Percentiles rank a stretch among this genome's conserved stretches.
Conservation (phyloP, 2,888 invertebrate genomes). For the Brenthis hecate region DNA sequence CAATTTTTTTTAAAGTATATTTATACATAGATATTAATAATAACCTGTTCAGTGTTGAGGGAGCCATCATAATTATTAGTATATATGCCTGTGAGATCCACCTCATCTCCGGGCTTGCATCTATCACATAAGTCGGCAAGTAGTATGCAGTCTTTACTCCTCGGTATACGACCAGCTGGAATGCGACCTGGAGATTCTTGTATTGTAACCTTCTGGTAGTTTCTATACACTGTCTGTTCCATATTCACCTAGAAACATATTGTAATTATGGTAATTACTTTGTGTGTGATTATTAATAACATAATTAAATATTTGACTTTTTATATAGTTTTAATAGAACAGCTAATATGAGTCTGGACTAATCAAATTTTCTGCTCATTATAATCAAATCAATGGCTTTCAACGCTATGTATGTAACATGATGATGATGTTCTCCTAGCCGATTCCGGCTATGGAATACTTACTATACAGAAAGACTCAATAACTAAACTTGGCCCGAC, state of each 20-base stretch:
- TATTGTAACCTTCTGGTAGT: slow-evolving; percentile 98
- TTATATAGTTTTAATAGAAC: no score
- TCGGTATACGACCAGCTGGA: slow-evolving; percentile 97
- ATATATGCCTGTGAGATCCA: slow-evolving; percentile 97
- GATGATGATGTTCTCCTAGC: no score
- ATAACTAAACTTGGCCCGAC: no score
- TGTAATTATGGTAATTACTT: neutral
- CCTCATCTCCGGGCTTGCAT: slow-evolving; percentile 99
- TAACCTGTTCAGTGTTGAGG: slow-evolving; percentile 93
- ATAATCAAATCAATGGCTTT: no score
- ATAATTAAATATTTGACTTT: no score
- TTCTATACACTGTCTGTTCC: slow-evolving; percentile 99
- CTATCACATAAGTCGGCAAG: slow-evolving; percentile 97
- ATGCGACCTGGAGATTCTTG: slow-evolving; percentile 99
- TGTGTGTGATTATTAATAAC: no score
- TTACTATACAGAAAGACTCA: no score
- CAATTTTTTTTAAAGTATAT: neutral
- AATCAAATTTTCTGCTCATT: no score
- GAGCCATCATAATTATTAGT: slow-evolving; percentile 99
- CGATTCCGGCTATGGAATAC: no score
- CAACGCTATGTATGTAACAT: no score
- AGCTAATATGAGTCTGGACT: no score
- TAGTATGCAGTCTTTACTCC: slow-evolving; percentile 98
- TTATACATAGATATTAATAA: no score
- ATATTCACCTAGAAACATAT: slow-evolving; percentile 90